Percentiles rank a stretch among this genome's conserved stretches.
These are phyloP conservation scores for Verasper variegatus DNA, from an alignment of 2,113 vertebrate species.

Conservation along the genomic window DNA sequence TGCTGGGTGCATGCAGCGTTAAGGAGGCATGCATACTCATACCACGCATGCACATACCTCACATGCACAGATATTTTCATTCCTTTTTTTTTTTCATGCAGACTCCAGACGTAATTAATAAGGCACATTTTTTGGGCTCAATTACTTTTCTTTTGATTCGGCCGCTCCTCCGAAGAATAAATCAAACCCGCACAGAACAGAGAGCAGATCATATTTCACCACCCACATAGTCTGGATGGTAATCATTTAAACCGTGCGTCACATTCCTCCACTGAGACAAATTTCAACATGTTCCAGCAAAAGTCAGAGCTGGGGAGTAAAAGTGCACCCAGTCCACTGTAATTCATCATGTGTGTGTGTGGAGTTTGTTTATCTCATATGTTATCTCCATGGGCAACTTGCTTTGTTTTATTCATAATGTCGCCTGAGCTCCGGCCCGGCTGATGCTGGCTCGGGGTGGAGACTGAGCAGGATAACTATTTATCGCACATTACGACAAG, in stretches of 20 bases:
- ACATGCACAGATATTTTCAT: slow-evolving; percentile 8
- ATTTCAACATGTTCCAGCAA: slow-evolving; percentile 18
- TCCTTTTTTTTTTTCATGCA: not conserved
- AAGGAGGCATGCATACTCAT: not conserved
- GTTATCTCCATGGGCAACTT: slow-evolving; percentile 10
- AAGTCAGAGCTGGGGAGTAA: not conserved
- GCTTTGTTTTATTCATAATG: slow-evolving; percentile 61
- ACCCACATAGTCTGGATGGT: not conserved
- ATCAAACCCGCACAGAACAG: slow-evolving; percentile 16
- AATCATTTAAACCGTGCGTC: slow-evolving; percentile 26
- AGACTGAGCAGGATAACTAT: slow-evolving; percentile 59
- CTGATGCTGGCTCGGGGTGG: slow-evolving; percentile 45
- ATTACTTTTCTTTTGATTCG: slow-evolving; percentile 25
- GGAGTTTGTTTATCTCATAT: not conserved
- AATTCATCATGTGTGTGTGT: slow-evolving; percentile 25
- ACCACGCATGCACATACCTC: not conserved
- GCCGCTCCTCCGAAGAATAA: slow-evolving; percentile 20
- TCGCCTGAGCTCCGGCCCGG: slow-evolving; percentile 56
- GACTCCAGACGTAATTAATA: slow-evolving; percentile 6
- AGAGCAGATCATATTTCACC: slow-evolving; percentile 38
- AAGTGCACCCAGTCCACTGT: slow-evolving; percentile 15
- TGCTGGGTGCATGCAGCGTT: slow-evolving; percentile 15
- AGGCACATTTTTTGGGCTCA: slow-evolving; percentile 9
- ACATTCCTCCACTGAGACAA: slow-evolving; percentile 19
- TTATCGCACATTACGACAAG: slow-evolving; percentile 57